A percentile compares a stretch with the other conserved stretches of the same genome.
Evolutionary conservation across 2,888 invertebrate species (phyloP).

Genomic region (Drosophila sordidapex): DNA sequence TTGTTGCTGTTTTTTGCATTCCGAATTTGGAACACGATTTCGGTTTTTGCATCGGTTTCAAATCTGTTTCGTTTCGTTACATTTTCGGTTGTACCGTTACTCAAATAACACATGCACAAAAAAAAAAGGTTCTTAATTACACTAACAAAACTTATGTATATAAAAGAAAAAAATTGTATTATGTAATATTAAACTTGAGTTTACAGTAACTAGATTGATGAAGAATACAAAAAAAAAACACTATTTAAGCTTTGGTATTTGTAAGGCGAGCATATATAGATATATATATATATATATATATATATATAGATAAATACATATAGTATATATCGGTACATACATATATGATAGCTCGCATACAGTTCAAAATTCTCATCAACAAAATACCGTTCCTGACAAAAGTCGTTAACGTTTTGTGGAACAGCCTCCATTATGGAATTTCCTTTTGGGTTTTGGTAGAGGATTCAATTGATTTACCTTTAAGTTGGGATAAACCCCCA

Average conservation of each 20-base stretch:
- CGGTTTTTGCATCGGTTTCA: background rate
- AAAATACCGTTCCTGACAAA: constrained; percentile 10
- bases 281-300: background rate
- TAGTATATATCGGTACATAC: background rate
- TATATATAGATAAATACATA: background rate
- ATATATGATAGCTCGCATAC: constrained; percentile 31
- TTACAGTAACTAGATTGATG: constrained; percentile 15
- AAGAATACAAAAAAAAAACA: constrained; percentile 26
- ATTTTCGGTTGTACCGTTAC: constrained; percentile 49
- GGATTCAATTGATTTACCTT: background rate
- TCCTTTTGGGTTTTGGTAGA: background rate
- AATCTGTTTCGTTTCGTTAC: constrained; percentile 14
- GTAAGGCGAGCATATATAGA: constrained; percentile 56
- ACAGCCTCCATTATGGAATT: constrained; percentile 13
- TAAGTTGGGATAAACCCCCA: background rate
- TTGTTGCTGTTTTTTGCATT: constrained; percentile 22
- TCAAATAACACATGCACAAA: constrained; percentile 17
- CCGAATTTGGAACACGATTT: constrained; percentile 14
- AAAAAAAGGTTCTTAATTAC: constrained; percentile 24
- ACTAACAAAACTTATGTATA: constrained; percentile 14
- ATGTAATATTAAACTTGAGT: constrained; percentile 19
- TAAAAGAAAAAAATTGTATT: constrained; percentile 6
- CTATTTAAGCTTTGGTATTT: constrained; percentile 71
- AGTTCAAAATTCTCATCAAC: constrained; percentile 43
- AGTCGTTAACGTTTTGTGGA: constrained; percentile 9